A percentile compares a stretch with the other conserved stretches of the same genome.
Conservation (phyloP, 2,888 invertebrate genomes). For the Chrysodeixis includens region DNA sequence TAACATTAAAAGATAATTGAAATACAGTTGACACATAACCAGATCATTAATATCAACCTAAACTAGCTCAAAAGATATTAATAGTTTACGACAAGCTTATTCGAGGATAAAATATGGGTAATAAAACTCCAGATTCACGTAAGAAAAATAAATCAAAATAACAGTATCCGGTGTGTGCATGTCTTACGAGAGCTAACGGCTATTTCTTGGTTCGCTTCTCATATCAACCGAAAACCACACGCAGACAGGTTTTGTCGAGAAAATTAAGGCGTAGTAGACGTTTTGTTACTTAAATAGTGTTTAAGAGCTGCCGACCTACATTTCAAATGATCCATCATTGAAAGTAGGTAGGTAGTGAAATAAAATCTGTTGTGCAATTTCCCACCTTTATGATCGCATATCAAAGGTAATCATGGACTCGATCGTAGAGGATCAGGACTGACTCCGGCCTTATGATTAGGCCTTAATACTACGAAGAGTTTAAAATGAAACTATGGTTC, state of each 20-base stretch:
- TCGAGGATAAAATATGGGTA: slow-evolving; percentile 14
- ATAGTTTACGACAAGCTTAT: slow-evolving; percentile 13
- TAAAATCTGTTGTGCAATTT: too few species aligned
- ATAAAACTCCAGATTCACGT: slow-evolving; percentile 31
- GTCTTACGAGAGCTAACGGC: slow-evolving; percentile 41
- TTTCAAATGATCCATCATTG: neutral
- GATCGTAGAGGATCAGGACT: too few species aligned
- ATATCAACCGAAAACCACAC: slow-evolving; percentile 25
- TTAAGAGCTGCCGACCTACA: neutral
- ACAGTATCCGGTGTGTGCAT: slow-evolving; percentile 30
- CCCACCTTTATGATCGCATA: too few species aligned
- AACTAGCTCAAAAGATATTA: neutral
- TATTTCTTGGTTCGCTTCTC: slow-evolving; percentile 27
- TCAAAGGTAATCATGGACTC: too few species aligned
- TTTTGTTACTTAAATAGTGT: neutral
- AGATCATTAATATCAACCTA: neutral
- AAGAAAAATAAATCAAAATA: slow-evolving; percentile 44
- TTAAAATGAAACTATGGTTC: too few species aligned
- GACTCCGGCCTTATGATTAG: too few species aligned
- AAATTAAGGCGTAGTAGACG: slow-evolving; percentile 10
- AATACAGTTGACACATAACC: neutral
- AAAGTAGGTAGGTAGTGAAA: too few species aligned
- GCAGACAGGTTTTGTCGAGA: slow-evolving; percentile 28
- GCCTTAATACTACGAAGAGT: too few species aligned
- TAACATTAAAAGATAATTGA: too few species aligned